Conservation (phyloP, 2,113 vertebrate species). For the Pundamilia nyererei region DNA sequence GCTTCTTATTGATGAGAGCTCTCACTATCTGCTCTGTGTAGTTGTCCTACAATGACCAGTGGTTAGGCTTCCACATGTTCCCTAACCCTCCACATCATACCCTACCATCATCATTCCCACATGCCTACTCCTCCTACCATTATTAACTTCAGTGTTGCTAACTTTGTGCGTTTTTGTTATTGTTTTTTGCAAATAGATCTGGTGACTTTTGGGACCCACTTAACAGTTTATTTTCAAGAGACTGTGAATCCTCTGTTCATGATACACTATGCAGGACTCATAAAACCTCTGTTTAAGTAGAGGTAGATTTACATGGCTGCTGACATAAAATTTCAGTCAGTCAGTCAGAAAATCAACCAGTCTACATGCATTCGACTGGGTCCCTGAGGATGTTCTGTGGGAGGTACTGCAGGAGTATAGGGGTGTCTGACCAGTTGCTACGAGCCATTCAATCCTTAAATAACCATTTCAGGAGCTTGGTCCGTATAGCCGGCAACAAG, state of each 20-base stretch:
- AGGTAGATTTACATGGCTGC: neutral
- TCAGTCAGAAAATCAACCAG: neutral
- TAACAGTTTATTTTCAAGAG: neutral
- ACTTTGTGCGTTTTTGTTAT: neutral
- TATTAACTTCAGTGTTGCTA: neutral
- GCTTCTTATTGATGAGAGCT: neutral
- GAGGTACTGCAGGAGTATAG: neutral
- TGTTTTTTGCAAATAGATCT: neutral
- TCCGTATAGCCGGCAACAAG: neutral
- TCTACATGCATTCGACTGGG: neutral
- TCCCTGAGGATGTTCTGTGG: neutral
- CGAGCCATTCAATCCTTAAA: neutral
- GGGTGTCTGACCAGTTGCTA: neutral
- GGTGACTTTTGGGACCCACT: neutral
- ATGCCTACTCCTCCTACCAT: neutral
- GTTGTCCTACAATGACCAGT: neutral
- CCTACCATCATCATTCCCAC: neutral
- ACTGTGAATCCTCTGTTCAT: neutral
- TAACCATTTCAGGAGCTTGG: neutral
- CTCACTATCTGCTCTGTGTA: neutral
- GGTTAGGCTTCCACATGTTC: neutral
- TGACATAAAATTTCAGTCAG: no score
- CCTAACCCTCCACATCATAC: neutral
- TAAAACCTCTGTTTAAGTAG: neutral
- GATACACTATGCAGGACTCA: neutral